Percentiles rank a stretch among this genome's conserved stretches.
phyloP scores from a whole-genome alignment of 2,888 invertebrate genomes.

The Lypha dubia region DNA sequence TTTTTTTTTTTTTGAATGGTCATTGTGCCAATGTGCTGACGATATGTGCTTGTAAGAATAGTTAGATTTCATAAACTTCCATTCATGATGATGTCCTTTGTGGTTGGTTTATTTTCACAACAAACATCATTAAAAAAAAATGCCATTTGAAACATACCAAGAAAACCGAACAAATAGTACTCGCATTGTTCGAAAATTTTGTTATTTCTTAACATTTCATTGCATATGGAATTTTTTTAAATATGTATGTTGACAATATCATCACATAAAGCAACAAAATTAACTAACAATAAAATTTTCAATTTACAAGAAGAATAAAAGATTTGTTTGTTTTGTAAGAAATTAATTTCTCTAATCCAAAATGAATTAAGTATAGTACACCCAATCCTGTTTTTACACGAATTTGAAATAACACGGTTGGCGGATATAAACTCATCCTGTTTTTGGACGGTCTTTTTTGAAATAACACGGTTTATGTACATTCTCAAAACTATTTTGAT shows the following conservation, averaged over 20 bases:
- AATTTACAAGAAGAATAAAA: neutral
- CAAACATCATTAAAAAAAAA: constrained; percentile 51
- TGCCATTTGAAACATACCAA: constrained; percentile 25
- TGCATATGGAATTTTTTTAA: constrained; percentile 16
- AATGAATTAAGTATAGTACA: too few species aligned
- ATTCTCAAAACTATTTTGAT: too few species aligned
- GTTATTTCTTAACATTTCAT: constrained; percentile 29
- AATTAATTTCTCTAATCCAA: too few species aligned
- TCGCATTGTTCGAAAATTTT: neutral
- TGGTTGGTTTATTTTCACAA: constrained; percentile 35
- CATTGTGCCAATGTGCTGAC: too few species aligned
- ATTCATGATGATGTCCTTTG: constrained; percentile 9
- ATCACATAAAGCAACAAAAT: constrained; percentile 6
- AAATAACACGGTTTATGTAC: too few species aligned
- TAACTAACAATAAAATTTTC: constrained; percentile 9
- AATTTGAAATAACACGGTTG: too few species aligned
- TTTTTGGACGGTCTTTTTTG: too few species aligned
- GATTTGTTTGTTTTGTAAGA: too few species aligned
- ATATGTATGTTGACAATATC: constrained; percentile 18
- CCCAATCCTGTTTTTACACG: too few species aligned
- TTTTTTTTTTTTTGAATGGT: too few species aligned
- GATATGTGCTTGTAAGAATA: too few species aligned
- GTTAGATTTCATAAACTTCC: constrained; percentile 9
- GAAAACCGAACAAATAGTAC: constrained; percentile 2
- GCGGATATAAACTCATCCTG: too few species aligned